Percentiles rank a stretch among this genome's conserved stretches.
phyloP scores from a whole-genome alignment of 2,888 invertebrate genomes.

The Julus scanicus region DNA sequence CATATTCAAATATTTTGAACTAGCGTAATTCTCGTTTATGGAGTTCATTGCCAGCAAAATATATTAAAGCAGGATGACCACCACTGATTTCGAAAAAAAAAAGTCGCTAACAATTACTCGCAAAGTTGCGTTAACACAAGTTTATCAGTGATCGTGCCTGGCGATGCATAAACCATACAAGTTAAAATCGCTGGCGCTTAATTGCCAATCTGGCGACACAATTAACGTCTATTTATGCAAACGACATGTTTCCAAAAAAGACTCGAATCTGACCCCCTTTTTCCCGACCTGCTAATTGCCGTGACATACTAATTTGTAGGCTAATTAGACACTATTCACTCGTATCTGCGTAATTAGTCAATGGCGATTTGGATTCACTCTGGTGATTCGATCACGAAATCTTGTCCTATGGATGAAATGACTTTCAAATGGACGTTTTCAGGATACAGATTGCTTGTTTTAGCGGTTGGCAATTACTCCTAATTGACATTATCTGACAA shows the following conservation, averaged over 20 bases:
- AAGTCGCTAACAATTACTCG: too few relatives aligned
- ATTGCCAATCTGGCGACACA: not conserved
- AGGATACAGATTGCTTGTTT: not conserved
- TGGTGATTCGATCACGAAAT: not conserved
- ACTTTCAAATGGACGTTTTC: not conserved
- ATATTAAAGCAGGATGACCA: too few relatives aligned
- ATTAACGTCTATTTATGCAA: not conserved
- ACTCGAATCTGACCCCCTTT: not conserved
- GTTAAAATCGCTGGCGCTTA: not conserved
- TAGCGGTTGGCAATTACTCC: not conserved
- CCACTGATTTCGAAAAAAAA: too few relatives aligned
- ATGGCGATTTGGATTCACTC: not conserved
- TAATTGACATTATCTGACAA: not conserved
- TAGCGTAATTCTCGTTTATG: too few relatives aligned
- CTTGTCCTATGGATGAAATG: not conserved
- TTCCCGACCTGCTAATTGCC: not conserved
- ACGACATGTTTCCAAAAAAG: not conserved
- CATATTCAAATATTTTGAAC: too few relatives aligned
- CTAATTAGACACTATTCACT: not conserved
- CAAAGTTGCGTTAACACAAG: not conserved
- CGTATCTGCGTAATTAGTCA: not conserved
- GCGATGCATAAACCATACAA: not conserved
- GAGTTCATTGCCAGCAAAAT: too few relatives aligned
- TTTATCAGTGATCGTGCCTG: not conserved
- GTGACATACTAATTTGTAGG: conserved; percentile 1